phyloP scores from a whole-genome alignment of 2,113 vertebrate species.

The Phyllostomus discolor region DNA sequence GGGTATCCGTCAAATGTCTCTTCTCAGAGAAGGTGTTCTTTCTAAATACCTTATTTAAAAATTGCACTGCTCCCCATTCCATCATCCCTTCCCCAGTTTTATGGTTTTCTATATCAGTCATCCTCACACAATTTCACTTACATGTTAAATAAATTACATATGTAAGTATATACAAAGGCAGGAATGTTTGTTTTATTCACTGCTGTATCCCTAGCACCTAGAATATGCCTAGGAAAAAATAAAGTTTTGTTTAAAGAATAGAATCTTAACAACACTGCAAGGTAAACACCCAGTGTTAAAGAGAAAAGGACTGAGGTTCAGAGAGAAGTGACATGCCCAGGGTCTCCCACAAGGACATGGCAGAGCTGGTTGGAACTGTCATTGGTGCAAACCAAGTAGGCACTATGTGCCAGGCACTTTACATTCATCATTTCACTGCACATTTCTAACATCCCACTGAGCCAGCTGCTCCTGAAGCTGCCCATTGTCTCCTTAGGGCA shows the following conservation, averaged over 20 bases:
- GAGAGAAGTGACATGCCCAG: background rate
- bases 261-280: background rate
- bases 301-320: background rate
- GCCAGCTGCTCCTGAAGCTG: rapidly evolving
- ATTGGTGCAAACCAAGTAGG: background rate
- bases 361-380: background rate
- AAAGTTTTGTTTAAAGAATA: background rate
- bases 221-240: background rate
- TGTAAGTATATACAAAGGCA: background rate
- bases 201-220: background rate
- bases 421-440: rapidly evolving
- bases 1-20: background rate
- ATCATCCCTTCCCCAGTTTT: background rate
- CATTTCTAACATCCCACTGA: rapidly evolving
- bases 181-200: background rate
- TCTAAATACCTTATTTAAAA: background rate
- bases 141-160: background rate
- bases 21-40: background rate
- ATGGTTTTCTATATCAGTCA: background rate
- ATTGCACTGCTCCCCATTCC: background rate
- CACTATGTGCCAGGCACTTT: rapidly evolving
- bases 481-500: background rate
- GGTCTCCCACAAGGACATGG: rapidly evolving
- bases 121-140: background rate
- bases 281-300: background rate